These are phyloP conservation scores for Torymus aiolomorphi DNA, from an alignment of 2,888 invertebrate genomes.

Conservation along the genomic window DNA sequence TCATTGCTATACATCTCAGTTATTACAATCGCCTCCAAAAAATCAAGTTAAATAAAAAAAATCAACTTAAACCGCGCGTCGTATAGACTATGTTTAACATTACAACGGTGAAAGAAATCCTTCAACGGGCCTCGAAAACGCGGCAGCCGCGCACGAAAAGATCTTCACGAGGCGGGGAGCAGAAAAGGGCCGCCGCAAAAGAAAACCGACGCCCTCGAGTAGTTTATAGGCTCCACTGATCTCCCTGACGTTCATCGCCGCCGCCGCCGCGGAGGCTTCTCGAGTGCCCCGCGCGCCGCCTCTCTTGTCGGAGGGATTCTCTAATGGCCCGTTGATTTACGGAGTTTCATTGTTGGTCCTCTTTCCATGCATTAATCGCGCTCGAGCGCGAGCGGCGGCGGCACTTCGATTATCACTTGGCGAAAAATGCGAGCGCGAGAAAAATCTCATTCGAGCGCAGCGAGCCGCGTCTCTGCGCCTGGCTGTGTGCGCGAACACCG, in stretches of 20 bases:
- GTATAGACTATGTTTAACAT: too few species aligned
- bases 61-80: too few species aligned
- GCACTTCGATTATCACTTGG: constrained; percentile 51
- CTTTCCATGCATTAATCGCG: constrained; percentile 31
- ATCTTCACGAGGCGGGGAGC: too few species aligned
- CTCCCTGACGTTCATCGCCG: constrained; percentile 35
- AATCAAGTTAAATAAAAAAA: too few species aligned
- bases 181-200: constrained; percentile 4
- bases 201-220: constrained; percentile 22
- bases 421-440: constrained; percentile 55
- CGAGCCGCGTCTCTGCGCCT: constrained; percentile 60
- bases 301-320: constrained; percentile 33
- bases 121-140: too few species aligned
- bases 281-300: constrained; percentile 14
- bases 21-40: too few species aligned
- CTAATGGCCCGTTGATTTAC: constrained; percentile 51
- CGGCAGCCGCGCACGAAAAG: too few species aligned
- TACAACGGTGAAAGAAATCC: too few species aligned
- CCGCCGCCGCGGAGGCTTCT: constrained; percentile 23
- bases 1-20: too few species aligned
- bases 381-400: constrained; percentile 24
- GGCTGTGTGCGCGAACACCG: constrained; percentile 53
- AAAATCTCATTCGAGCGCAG: constrained; percentile 64
- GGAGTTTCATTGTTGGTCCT: constrained; percentile 28
- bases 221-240: constrained; percentile 59